Conservation (phyloP, 2,113 vertebrate species). For the Chaetorhynchus papuensis region DNA sequence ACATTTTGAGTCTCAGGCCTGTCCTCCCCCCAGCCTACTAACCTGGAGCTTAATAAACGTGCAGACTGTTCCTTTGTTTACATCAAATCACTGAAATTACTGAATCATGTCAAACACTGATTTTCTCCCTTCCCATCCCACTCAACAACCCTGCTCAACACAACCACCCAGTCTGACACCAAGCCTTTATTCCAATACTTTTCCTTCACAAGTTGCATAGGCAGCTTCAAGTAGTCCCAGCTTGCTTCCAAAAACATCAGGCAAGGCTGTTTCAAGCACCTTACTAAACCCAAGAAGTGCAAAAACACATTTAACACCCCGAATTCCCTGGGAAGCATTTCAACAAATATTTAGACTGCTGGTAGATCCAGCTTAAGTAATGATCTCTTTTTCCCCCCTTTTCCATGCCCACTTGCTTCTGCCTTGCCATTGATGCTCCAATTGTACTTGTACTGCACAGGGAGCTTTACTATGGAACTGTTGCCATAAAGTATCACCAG, state of each 20-base stretch:
- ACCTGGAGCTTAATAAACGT: neutral
- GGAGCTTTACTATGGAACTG: neutral
- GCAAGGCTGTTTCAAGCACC: neutral
- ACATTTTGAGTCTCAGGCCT: neutral
- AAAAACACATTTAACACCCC: neutral
- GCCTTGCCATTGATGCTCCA: neutral
- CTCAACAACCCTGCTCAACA: neutral
- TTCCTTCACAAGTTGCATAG: neutral
- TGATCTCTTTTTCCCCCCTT: neutral
- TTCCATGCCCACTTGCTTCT: rapidly evolving
- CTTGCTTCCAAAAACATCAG: neutral
- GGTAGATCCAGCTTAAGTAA: neutral
- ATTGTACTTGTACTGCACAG: neutral
- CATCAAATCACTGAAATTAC: neutral
- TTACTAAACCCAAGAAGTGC: neutral
- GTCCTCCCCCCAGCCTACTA: neutral
- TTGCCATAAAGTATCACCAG: neutral
- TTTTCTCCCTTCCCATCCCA: neutral
- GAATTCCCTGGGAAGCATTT: neutral
- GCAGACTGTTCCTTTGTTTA: neutral
- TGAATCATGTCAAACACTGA: neutral
- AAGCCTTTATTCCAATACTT: neutral
- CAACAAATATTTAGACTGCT: neutral
- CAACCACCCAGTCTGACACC: neutral
- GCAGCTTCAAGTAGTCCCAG: neutral